phyloP scores from a whole-genome alignment of 2,113 vertebrate genomes.

The Ramphastos sulfuratus region DNA sequence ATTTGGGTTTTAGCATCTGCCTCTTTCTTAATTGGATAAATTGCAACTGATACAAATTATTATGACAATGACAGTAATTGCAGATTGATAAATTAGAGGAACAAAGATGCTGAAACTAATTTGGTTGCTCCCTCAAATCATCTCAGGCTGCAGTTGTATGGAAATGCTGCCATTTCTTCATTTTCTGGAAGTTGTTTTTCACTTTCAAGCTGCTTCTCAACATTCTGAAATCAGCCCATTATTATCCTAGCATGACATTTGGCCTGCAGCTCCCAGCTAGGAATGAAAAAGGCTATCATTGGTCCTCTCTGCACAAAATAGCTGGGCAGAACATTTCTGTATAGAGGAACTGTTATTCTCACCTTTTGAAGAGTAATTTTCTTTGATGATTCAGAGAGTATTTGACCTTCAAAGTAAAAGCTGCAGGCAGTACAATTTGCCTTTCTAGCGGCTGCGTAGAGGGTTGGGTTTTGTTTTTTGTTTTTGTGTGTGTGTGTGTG shows the following conservation, averaged over 20 bases:
- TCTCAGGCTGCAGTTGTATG: neutral
- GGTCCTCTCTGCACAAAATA: slow-evolving; percentile 40
- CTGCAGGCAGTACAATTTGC: slow-evolving; percentile 38
- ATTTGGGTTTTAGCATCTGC: slow-evolving; percentile 38
- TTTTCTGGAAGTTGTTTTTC: slow-evolving; percentile 28
- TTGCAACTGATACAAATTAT: slow-evolving; percentile 21
- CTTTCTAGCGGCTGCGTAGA: neutral
- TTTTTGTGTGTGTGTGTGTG: neutral
- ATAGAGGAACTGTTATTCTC: slow-evolving; percentile 37
- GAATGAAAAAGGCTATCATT: slow-evolving; percentile 48
- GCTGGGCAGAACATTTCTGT: slow-evolving; percentile 45
- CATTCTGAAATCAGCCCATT: slow-evolving; percentile 35
- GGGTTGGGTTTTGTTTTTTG: too few species aligned
- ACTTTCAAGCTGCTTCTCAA: slow-evolving; percentile 3
- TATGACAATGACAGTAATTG: slow-evolving; percentile 35
- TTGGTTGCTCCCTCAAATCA: neutral
- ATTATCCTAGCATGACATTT: slow-evolving; percentile 65
- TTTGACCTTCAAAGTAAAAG: slow-evolving; percentile 64
- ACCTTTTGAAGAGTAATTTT: slow-evolving; percentile 51
- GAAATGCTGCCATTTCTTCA: neutral
- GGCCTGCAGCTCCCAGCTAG: slow-evolving; percentile 48
- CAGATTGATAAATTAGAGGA: slow-evolving; percentile 40
- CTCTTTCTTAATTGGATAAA: slow-evolving; percentile 24
- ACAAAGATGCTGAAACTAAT: slow-evolving; percentile 27
- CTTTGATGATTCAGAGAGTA: slow-evolving; percentile 41